These are phyloP conservation scores for Mus spretus DNA, from an alignment of 2,797 vertebrate genomes.

Conservation along the genomic window DNA sequence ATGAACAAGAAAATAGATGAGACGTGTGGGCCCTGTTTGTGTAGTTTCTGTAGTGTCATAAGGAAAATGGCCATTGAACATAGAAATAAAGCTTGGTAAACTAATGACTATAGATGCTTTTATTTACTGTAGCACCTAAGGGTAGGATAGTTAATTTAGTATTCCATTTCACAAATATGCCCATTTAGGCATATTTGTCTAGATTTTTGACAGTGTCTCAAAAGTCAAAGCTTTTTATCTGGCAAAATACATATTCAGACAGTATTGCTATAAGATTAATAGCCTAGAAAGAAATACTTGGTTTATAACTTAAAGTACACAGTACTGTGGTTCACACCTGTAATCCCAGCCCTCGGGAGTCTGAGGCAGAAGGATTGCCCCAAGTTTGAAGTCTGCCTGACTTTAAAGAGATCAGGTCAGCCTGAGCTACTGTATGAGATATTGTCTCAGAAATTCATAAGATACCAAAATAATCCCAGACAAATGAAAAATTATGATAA, in stretches of 20 bases:
- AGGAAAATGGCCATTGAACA: slow-evolving; percentile 4
- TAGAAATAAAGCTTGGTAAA: slow-evolving; percentile 41
- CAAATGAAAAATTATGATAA: neutral
- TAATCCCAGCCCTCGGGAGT: neutral
- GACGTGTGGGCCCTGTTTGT: neutral
- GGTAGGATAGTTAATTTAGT: neutral
- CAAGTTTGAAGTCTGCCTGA: neutral
- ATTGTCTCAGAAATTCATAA: neutral
- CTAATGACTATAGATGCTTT: slow-evolving; percentile 1
- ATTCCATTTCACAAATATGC: slow-evolving; percentile 13
- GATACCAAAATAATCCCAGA: neutral
- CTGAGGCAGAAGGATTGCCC: neutral
- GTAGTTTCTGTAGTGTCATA: neutral
- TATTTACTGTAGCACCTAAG: slow-evolving; percentile 4
- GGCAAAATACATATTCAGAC: slow-evolving; percentile 41
- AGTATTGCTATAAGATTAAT: neutral
- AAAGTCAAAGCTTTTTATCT: slow-evolving; percentile 21
- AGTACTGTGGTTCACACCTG: neutral
- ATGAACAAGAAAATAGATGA: neutral
- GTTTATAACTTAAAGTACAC: slow-evolving; percentile 51
- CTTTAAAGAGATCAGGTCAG: neutral
- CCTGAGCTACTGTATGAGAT: neutral
- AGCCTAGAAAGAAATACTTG: slow-evolving; percentile 13
- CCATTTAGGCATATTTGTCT: slow-evolving; percentile 51
- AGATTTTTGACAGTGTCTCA: slow-evolving; percentile 41